These are phyloP conservation scores for Pedionomus torquatus DNA, from an alignment of 2,113 vertebrate species.

Conservation along the genomic window DNA sequence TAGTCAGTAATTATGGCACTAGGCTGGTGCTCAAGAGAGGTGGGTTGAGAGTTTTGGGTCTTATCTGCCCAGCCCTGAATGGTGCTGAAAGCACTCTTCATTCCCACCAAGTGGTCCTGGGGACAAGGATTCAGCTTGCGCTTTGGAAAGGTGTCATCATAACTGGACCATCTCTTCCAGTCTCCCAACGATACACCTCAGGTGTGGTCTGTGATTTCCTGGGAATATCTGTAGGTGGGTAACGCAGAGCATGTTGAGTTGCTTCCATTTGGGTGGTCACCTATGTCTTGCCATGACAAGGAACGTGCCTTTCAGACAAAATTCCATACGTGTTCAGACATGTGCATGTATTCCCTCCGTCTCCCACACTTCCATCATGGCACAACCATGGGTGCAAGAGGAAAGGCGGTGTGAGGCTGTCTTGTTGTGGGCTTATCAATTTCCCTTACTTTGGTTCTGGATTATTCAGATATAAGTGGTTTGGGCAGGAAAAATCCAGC, in stretches of 20 bases:
- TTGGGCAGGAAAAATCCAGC: background rate
- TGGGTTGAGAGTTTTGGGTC: background rate
- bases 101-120: background rate
- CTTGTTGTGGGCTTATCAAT: background rate
- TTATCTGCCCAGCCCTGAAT: background rate
- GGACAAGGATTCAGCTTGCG: background rate
- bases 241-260: background rate
- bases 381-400: background rate
- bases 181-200: background rate
- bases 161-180: background rate
- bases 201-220: background rate
- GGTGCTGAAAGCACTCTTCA: background rate
- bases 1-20: conserved; percentile 15
- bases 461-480: background rate
- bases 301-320: background rate
- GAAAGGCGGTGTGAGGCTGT: background rate
- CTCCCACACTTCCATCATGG: background rate
- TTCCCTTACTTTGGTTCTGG: background rate
- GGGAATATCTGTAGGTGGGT: background rate
- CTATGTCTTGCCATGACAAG: background rate
- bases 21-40: background rate
- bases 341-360: background rate
- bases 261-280: background rate
- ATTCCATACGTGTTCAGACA: background rate
- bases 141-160: background rate